A percentile compares a stretch with the other conserved stretches of the same genome.
Evolutionary conservation across 1,140 invertebrate species (phyloP).

Genomic region (Copidosoma floridanum): DNA sequence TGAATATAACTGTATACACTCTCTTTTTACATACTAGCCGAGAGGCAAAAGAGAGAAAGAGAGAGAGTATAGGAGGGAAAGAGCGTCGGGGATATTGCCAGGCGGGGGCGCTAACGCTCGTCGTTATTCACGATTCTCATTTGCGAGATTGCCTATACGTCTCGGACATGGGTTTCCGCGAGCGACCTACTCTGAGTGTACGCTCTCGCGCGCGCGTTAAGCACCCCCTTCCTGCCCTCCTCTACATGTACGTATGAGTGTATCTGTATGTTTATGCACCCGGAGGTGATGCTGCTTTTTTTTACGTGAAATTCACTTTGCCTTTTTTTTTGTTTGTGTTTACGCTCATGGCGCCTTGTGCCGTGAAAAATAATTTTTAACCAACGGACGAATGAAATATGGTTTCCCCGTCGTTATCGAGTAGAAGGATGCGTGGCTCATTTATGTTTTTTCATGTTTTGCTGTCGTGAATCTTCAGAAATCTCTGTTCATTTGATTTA

Average conservation of each 20-base stretch:
- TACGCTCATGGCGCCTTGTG: background rate
- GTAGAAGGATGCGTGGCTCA: too few relatives aligned
- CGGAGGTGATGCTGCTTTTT: conserved; percentile 13
- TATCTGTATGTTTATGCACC: conserved; percentile 33
- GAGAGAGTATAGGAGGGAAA: background rate
- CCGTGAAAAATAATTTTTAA: too few relatives aligned
- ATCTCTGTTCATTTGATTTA: too few relatives aligned
- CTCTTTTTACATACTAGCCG: conserved; percentile 34
- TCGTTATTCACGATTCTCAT: conserved; percentile 56
- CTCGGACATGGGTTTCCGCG: conserved; percentile 49
- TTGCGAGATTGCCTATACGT: conserved; percentile 57
- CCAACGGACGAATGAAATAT: too few relatives aligned
- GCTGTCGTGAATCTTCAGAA: too few relatives aligned
- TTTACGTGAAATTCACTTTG: conserved; percentile 15
- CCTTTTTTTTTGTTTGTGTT: background rate
- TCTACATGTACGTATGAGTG: conserved; percentile 30
- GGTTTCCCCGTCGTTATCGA: too few relatives aligned
- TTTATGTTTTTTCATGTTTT: conserved; percentile 22
- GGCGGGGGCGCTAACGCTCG: conserved; percentile 50
- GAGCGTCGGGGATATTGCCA: conserved; percentile 36
- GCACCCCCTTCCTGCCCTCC: conserved; percentile 1
- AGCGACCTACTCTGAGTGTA: conserved; percentile 47
- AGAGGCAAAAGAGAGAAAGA: conserved; percentile 8
- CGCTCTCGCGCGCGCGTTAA: conserved; percentile 34
- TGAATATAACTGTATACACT: conserved; percentile 35